These are phyloP conservation scores for Pocillopora verrucosa DNA, from an alignment of 64 coral and sea anemone species.

Conservation along the genomic window DNA sequence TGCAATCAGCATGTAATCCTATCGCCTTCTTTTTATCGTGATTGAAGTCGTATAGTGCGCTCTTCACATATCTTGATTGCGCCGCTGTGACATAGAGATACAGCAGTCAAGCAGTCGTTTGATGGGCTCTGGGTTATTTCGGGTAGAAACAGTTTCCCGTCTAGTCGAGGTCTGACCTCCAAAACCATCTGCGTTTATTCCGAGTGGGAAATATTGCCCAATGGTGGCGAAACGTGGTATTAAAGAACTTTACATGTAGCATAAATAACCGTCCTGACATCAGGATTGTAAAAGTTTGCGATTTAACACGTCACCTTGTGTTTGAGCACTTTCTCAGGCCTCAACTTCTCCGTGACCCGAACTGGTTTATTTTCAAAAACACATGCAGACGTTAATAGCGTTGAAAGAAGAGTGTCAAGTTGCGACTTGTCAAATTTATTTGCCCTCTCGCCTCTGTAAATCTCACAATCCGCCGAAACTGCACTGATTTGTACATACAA, in stretches of 20 bases:
- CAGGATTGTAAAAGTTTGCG: not conserved
- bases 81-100: constrained; percentile 20
- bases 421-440: not conserved
- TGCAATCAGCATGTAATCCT: not conserved
- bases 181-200: not conserved
- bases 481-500: not conserved
- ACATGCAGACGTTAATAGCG: constrained; percentile 4
- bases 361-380: not conserved
- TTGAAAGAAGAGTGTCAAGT: constrained; percentile 16
- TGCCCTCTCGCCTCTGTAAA: not conserved
- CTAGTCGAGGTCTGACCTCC: constrained; percentile 22
- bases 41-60: not conserved
- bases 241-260: not conserved
- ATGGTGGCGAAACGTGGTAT: not conserved
- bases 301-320: not conserved
- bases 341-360: not conserved
- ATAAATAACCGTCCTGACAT: not conserved
- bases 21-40: not conserved
- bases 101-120: no score
- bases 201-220: no score
- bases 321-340: not conserved
- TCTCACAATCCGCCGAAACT: not conserved
- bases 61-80: not conserved
- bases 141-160: constrained; percentile 20
- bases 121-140: constrained; percentile 9